Base-by-base conservation (phyloP, 2,113 vertebrate species). In the Himantopus leucocephalus region DNA sequence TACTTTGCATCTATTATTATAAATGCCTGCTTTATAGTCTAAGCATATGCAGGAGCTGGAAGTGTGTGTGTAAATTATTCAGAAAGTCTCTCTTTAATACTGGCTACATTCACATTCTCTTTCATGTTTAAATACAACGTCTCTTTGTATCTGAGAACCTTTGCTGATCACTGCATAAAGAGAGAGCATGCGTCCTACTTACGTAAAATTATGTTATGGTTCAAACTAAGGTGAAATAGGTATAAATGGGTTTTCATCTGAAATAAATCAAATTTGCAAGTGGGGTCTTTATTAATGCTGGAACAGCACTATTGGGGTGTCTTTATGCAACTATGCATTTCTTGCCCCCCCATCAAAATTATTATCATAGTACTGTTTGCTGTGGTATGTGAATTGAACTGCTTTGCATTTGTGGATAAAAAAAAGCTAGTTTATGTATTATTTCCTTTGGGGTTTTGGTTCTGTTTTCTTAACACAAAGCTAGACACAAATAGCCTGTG, bases 21-120 rank as follows among this genome's bases (percentile, higher is more conserved):
- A 66, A 91, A 75, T 26, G 47, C 47, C 87, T 94, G 53, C 94
- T 97, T 96, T 90, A 59, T 8, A 79, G 91, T 75, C 74, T 85
- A 52, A 91, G 93, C 82, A 59, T 50, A 75, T 79, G 77, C 85
- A 83, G 96, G 92, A 92, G 85, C 87, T 78, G 45, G 39, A 56
- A 76, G 58, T 22, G 82, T 2, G 6, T 34, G 80, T 66, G 60
- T 82, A 68, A 97, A 97, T 97, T 94, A 94, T 97, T 95, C 94
- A 97, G 74, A 77, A 73, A 80, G 59, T 72, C 74, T 78, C 84
- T 78, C 86, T 83, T 56, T 26, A 95, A 78, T 50, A n/a, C 47
- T 76, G 78, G 76, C 88, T 88, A 53, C 30, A 4, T 39, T 78
- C 80, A 56, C 75, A 12, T 58, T 75, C 67, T n/a, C 94, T 95